Percentiles rank a stretch among this genome's conserved stretches.
Conservation (phyloP, 2,888 invertebrate species). For the Chelonus formosanus region DNA sequence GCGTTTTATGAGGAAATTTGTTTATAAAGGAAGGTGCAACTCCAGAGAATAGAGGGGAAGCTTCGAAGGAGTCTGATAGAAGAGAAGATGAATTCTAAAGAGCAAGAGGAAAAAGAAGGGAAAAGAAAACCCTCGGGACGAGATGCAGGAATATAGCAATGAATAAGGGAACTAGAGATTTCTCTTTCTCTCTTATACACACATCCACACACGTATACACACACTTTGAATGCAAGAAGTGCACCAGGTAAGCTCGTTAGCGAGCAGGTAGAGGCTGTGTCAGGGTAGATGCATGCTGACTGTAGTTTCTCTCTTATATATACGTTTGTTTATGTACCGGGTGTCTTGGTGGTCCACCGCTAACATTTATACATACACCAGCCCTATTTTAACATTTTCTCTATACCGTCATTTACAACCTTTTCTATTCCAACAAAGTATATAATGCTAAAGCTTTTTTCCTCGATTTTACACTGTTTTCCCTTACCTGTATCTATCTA, state of each 20-base stretch:
- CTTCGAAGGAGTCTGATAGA: slow-evolving; percentile 15
- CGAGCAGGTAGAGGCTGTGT: slow-evolving; percentile 59
- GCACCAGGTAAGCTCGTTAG: slow-evolving; percentile 64
- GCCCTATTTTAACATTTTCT: neutral
- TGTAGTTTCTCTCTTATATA: slow-evolving; percentile 53
- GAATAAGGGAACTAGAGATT: slow-evolving; percentile 7
- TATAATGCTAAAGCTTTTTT: neutral
- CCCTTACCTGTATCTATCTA: neutral
- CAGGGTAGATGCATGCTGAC: slow-evolving; percentile 46
- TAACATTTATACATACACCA: neutral
- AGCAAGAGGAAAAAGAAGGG: slow-evolving; percentile 38
- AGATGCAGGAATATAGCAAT: slow-evolving; percentile 16
- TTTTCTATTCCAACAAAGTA: slow-evolving; percentile 11
- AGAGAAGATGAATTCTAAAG: slow-evolving; percentile 19
- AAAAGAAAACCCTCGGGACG: slow-evolving; percentile 28
- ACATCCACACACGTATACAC: neutral
- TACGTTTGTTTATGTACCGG: slow-evolving; percentile 53
- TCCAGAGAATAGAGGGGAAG: slow-evolving; percentile 35
- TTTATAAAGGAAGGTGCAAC: slow-evolving; percentile 54
- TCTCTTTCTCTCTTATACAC: slow-evolving; percentile 3
- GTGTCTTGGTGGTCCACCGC: slow-evolving; percentile 45
- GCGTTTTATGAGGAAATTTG: slow-evolving; percentile 56
- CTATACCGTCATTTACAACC: too few relatives aligned
- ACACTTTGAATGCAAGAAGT: slow-evolving; percentile 58
- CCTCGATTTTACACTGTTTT: slow-evolving; percentile 15